phyloP scores from a whole-genome alignment of 2,888 invertebrate genomes.

The Lissonota sp. region DNA sequence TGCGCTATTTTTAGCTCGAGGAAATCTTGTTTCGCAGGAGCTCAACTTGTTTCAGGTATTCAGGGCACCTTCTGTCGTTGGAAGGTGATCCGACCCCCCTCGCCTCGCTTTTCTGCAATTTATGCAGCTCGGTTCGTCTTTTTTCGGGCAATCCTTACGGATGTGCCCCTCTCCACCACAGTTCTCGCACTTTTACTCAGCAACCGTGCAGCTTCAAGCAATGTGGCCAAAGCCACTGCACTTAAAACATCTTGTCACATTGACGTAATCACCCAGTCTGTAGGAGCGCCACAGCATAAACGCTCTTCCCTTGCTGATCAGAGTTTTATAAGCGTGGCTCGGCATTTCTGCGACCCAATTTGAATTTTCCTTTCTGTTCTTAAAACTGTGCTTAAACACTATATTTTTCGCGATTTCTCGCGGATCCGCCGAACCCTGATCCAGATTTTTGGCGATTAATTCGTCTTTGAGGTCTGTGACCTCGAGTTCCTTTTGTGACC shows the following conservation, averaged over 20 bases:
- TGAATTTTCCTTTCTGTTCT: neutral
- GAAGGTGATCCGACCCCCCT: neutral
- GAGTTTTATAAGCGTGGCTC: neutral
- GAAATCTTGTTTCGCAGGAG: neutral
- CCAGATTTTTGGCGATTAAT: no score
- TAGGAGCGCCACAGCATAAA: conserved; percentile 26
- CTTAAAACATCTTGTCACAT: conserved; percentile 36
- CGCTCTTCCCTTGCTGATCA: neutral
- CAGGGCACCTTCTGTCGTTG: no score
- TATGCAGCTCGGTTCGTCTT: neutral
- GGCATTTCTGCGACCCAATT: conserved; percentile 30
- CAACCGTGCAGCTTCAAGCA: neutral
- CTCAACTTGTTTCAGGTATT: neutral
- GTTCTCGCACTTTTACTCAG: neutral
- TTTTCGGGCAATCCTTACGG: neutral
- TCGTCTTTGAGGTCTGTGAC: no score
- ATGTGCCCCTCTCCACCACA: conserved; percentile 13
- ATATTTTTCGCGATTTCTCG: neutral
- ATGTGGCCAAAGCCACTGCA: conserved; percentile 37
- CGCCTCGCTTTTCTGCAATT: conserved; percentile 9
- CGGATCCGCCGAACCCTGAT: neutral
- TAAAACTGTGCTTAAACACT: neutral
- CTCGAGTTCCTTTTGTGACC: no score
- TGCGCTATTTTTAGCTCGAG: conserved; percentile 3
- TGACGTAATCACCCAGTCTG: neutral